These are phyloP conservation scores for Asteroscopus sphinx DNA, from an alignment of 2,888 invertebrate genomes.

Conservation along the genomic window DNA sequence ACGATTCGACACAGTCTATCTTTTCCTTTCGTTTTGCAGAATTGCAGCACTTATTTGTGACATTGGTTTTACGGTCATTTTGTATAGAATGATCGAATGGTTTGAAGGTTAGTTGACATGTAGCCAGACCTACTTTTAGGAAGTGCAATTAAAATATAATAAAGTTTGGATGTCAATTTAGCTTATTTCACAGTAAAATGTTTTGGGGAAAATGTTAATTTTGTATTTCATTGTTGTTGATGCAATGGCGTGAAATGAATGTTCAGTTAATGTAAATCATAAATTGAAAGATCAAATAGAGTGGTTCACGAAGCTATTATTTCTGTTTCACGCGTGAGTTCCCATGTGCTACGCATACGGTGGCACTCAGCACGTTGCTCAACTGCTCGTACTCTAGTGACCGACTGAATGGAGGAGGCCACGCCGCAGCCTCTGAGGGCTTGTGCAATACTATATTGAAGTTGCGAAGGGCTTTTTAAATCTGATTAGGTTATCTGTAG, in stretches of 20 bases:
- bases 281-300: slow-evolving; percentile 44
- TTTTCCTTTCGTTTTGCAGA: slow-evolving; percentile 65
- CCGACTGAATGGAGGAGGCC: slow-evolving; percentile 68
- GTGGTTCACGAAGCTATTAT: slow-evolving; percentile 56
- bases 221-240: slow-evolving; percentile 9
- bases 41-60: slow-evolving; percentile 59
- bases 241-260: slow-evolving; percentile 31
- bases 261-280: slow-evolving; percentile 15
- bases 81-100: slow-evolving; percentile 42
- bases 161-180: slow-evolving; percentile 30
- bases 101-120: slow-evolving; percentile 52
- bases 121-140: slow-evolving; percentile 51
- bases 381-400: slow-evolving; percentile 57
- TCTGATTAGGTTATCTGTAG: slow-evolving; percentile 61
- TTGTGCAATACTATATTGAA: slow-evolving; percentile 69
- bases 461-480: slow-evolving; percentile 66
- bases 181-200: slow-evolving; percentile 36
- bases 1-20: slow-evolving; percentile 67
- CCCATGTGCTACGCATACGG: slow-evolving; percentile 56
- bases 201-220: slow-evolving; percentile 14
- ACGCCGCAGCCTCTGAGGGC: slow-evolving; percentile 49
- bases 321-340: slow-evolving; percentile 68
- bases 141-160: slow-evolving; percentile 48
- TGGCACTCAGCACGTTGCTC: slow-evolving; percentile 58
- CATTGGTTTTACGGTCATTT: slow-evolving; percentile 66